phyloP scores from a whole-genome alignment of 2,113 vertebrate genomes.

The Pogonocichla stellata region DNA sequence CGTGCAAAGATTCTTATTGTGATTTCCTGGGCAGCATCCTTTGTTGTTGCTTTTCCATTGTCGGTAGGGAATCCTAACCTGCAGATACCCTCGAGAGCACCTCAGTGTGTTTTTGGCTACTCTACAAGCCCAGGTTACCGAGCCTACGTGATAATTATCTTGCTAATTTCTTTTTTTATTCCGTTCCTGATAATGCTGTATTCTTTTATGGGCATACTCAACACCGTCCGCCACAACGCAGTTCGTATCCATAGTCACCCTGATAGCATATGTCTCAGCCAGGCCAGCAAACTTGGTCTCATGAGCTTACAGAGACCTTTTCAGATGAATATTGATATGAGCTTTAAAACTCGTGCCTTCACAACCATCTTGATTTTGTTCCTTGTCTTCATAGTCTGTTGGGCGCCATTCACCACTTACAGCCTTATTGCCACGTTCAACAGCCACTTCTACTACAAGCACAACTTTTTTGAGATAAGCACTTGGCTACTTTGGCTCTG shows the following conservation, averaged over 20 bases:
- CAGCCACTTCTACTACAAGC: slow-evolving; percentile 87
- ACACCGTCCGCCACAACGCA: slow-evolving; percentile 93
- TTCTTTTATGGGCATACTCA: slow-evolving; percentile 94
- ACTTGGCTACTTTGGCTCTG: slow-evolving; percentile 97
- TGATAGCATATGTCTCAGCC: slow-evolving; percentile 92
- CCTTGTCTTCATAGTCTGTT: slow-evolving; percentile 92
- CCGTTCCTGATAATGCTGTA: slow-evolving; percentile 94
- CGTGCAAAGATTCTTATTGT: slow-evolving; percentile 90
- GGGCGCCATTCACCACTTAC: slow-evolving; percentile 93
- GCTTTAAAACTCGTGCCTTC: slow-evolving; percentile 99
- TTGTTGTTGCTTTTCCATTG: slow-evolving; percentile 88
- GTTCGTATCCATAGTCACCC: slow-evolving; percentile 94
- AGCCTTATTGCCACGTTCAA: slow-evolving; percentile 93
- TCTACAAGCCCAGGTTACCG: slow-evolving; percentile 84
- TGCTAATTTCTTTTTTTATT: slow-evolving; percentile 90
- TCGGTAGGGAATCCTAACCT: slow-evolving; percentile 87
- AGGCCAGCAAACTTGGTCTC: slow-evolving; percentile 95
- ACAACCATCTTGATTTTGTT: slow-evolving; percentile 98
- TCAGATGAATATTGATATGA: slow-evolving; percentile 97
- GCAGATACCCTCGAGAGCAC: slow-evolving; percentile 87
- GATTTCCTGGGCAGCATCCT: slow-evolving; percentile 87
- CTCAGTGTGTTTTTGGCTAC: slow-evolving; percentile 95
- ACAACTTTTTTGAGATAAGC: slow-evolving; percentile 94
- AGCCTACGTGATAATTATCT: slow-evolving; percentile 87
- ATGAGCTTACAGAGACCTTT: slow-evolving; percentile 95